Percentiles rank a stretch among this genome's conserved stretches.
Conservation (phyloP, 1,140 invertebrate genomes). For the Acyrthosiphon pisum region DNA sequence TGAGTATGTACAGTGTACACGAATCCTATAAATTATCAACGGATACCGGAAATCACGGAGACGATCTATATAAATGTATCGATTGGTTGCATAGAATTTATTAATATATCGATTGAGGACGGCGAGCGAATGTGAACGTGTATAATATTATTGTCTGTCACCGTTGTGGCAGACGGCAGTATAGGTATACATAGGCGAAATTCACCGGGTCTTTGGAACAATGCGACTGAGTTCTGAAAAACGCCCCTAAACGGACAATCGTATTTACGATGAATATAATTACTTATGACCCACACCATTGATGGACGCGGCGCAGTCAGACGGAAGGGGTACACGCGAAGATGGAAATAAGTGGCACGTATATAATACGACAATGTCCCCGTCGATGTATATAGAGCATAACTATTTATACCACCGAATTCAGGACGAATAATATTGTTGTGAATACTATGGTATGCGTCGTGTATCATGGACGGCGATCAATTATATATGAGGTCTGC, state of each 20-base stretch:
- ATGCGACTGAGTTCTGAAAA: not conserved
- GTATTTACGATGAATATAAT: not conserved
- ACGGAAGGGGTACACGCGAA: not conserved
- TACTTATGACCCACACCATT: not conserved
- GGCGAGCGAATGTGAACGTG: not conserved
- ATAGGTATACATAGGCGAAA: not conserved
- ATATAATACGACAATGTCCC: not conserved
- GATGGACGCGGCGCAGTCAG: not conserved
- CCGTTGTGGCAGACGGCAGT: not conserved
- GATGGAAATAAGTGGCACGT: constrained; percentile 1
- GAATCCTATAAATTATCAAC: not conserved
- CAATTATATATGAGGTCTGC: not conserved
- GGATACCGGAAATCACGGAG: not conserved
- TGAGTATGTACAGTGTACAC: not conserved
- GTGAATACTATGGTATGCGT: not conserved
- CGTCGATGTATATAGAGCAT: constrained; percentile 6
- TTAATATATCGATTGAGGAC: not conserved
- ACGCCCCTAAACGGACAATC: not conserved
- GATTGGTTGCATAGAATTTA: no score
- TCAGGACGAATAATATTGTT: constrained; percentile 1
- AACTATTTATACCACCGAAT: not conserved
- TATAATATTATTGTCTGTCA: not conserved
- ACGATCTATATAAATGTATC: not conserved
- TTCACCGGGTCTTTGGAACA: not conserved
- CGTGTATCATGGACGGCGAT: not conserved